These are phyloP conservation scores for Heliconius congener DNA, from an alignment of 1,140 invertebrate genomes.

Conservation along the genomic window DNA sequence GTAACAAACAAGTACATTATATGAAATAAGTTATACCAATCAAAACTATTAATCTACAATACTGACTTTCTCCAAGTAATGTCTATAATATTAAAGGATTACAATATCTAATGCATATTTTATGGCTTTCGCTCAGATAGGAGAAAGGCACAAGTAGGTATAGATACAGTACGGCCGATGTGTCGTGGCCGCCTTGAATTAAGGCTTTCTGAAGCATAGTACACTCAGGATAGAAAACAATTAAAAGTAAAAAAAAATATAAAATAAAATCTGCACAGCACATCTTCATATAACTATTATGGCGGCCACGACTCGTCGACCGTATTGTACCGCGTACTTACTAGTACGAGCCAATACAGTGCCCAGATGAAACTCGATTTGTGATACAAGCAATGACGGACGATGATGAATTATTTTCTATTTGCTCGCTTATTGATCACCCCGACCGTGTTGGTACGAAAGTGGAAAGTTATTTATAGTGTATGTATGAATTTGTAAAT, in stretches of 20 bases:
- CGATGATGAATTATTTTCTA: slow-evolving; percentile 32
- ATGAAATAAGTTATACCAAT: neutral
- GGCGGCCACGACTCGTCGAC: too few species aligned
- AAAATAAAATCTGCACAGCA: too few species aligned
- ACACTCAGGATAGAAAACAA: too few species aligned
- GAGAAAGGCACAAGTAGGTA: slow-evolving; percentile 7
- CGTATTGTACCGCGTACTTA: neutral
- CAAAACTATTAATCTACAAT: neutral
- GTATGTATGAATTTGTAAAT: neutral
- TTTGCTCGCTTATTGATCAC: slow-evolving; percentile 24
- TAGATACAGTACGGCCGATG: neutral
- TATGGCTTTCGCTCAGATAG: slow-evolving; percentile 21
- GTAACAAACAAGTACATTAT: neutral
- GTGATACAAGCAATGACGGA: slow-evolving; percentile 27
- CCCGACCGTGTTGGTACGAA: slow-evolving; percentile 9
- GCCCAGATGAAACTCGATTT: neutral
- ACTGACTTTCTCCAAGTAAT: slow-evolving; percentile 1
- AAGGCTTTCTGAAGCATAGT: too few species aligned
- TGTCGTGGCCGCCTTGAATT: too few species aligned
- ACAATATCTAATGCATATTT: slow-evolving; percentile 14
- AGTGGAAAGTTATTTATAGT: slow-evolving; percentile 23
- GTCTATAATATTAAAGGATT: slow-evolving; percentile 7
- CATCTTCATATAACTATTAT: too few species aligned
- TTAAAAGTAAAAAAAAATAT: too few species aligned
- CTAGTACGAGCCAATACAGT: neutral